Evolutionary conservation across 2,113 vertebrate species (phyloP), one percentile per base, ranked within the genome.

Genomic region (Morone chrysops): DNA sequence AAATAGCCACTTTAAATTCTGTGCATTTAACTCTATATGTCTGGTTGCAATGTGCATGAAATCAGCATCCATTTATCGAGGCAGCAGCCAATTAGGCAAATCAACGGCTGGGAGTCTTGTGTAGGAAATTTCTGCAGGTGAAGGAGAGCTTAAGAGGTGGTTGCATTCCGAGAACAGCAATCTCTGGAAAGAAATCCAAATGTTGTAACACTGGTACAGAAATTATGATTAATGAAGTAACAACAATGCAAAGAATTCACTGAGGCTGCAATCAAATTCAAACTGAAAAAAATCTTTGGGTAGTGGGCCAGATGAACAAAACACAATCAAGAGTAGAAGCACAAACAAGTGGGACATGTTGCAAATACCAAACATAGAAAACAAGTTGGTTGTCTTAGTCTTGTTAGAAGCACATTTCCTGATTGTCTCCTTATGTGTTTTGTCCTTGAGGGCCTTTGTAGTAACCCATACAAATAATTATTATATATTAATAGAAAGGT

Each of bases 61-160:
- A 77, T 72, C 59, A 70, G 22, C 57, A 22, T 77, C 75, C 7
- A 63, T 80, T 73, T 65, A 31, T 47, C 2, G 9, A 76, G 51
- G 38, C 76, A 60, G 67, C 57, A 17, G 51, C 45, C 73, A 69
- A 77, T 79, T 77, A 59, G 60, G 80, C 69, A 85, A 31, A 70
- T 89, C 83, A 73, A 68, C 6, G 8, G 4, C 20, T 57, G 8
- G 41, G 48, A 71, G 45, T 8, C 48, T 74, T 2, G 8, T 59
- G 25, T 65, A n/a, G 57, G 31, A 68, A 22, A 54, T 60, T 25
- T 80, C 36, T 54, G 69, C 2, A 8, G 63, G 68, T 51, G 59
- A 78, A 20, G 40, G 40, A 66, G 3, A 53, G 45, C 56, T 76
- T 22, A 16, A 54, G 81, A 73, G 63, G n/a, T 22, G 48, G 53